These are phyloP conservation scores for Melinopterus prodromus DNA, from an alignment of 2,888 invertebrate species.

Conservation along the genomic window DNA sequence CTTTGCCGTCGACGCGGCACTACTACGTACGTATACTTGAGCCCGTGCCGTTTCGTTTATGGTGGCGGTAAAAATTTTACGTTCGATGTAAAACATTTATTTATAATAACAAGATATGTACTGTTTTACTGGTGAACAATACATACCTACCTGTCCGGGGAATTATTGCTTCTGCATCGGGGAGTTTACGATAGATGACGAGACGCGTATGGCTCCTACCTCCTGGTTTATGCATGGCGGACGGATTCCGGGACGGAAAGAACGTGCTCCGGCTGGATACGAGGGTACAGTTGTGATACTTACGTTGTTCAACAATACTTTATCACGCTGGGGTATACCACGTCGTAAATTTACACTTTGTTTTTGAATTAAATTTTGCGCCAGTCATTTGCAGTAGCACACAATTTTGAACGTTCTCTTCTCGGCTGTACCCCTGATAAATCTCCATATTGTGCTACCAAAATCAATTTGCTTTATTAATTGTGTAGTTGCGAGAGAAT, in stretches of 20 bases:
- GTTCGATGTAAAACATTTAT: constrained; percentile 24
- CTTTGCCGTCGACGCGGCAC: neutral
- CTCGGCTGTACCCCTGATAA: too few species aligned
- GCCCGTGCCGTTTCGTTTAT: constrained; percentile 15
- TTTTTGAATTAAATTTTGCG: neutral
- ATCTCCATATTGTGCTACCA: too few species aligned
- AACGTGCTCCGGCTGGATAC: neutral
- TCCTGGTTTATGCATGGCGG: neutral
- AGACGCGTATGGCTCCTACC: neutral
- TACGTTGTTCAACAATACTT: neutral
- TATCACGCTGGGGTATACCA: neutral
- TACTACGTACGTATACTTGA: neutral
- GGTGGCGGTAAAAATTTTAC: constrained; percentile 21
- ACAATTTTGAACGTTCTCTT: too few species aligned
- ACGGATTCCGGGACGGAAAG: neutral
- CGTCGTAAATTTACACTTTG: neutral
- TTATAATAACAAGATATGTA: constrained; percentile 25
- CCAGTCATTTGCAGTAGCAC: neutral
- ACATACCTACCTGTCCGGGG: neutral
- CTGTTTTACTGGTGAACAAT: constrained; percentile 11
- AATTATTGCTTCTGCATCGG: constrained; percentile 4
- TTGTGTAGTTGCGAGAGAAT: too few species aligned
- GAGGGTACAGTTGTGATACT: neutral
- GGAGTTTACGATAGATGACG: neutral
- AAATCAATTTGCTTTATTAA: too few species aligned